Percentiles rank a stretch among this genome's conserved stretches.
Conservation (phyloP, 2,113 vertebrate species). For the Ctenodactylus gundi region DNA sequence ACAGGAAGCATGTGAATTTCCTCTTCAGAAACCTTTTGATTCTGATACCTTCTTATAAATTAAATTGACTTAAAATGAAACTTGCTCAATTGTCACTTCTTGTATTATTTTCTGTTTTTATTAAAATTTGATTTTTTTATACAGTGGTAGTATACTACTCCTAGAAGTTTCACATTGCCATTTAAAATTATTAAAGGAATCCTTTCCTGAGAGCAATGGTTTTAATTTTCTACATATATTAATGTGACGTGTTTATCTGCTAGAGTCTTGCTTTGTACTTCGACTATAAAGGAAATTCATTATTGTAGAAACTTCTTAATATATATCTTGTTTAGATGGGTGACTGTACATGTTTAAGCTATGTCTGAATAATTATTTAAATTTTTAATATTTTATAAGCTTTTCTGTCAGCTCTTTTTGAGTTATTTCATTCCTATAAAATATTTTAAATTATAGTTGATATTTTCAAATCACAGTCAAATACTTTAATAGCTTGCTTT, state of each 20-base stretch:
- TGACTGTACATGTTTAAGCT: background rate
- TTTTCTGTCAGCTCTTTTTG: background rate
- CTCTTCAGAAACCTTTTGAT: conserved; percentile 61
- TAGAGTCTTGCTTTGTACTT: background rate
- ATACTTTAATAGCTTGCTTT: background rate
- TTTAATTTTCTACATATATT: background rate
- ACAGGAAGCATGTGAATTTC: conserved; percentile 84
- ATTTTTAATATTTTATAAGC: background rate
- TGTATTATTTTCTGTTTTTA: conserved; percentile 1
- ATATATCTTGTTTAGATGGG: background rate
- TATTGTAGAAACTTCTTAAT: background rate
- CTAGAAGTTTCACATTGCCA: background rate
- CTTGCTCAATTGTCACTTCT: background rate
- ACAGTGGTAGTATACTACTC: background rate
- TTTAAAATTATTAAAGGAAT: background rate
- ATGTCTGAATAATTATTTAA: background rate
- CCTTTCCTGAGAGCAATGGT: background rate
- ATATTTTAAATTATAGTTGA: background rate
- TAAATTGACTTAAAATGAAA: background rate
- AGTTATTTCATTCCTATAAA: background rate
- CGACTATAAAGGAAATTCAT: background rate
- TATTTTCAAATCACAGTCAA: background rate
- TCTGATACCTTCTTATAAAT: conserved; percentile 4
- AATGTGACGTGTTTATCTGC: background rate
- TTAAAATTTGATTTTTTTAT: background rate